Base-by-base conservation (phyloP, 2,888 invertebrate species). In the Sympetrum striolatum region DNA sequence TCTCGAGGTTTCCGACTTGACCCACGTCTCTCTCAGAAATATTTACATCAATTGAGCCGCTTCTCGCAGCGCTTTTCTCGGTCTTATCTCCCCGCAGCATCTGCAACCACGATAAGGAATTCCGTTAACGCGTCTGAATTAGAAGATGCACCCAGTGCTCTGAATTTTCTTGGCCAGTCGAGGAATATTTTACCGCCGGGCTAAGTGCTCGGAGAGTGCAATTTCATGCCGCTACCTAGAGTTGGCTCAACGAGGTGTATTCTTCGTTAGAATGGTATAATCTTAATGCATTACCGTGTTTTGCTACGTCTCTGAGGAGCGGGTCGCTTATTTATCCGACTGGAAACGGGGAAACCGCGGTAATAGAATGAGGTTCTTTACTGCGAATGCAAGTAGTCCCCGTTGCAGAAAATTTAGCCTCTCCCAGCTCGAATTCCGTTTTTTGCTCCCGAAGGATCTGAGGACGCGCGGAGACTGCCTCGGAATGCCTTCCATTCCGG, bases 201-300 rank as follows among this genome's bases (percentile, higher is more conserved):
- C 64, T 60, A 86, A 86, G 86, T 86, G 86, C 86, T 39, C 60
- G 12, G 25, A 2, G 60, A 86, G 86, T 86, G 86, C 64, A 86
- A 64, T 86, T 86, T 86, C 60, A 37, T 60, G 37, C 58, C 18
- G n/a, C 58, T 60, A 60, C 60, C 58, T 39, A 48, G 86, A 22
- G 60, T 86, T 37, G 35, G 35, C 86, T 58, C 60, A 86, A 86
- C 37, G 86, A 86, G 60, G 64, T 86, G 58, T 64, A 86, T 86
- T 60, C 86, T 37, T 39, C 86, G 35, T 37, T 4, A 25, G 58
- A 60, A 60, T 64, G 2, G 58, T 60, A 37, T 64, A 37, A 60
- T 86, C 58, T 86, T 86, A 86, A 64, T 64, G 60, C 86, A 64
- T 35, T 35, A 10, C 37, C 86, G 58, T 86, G 86, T n/a, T 37